Base-by-base conservation (phyloP, 64 coral and sea anemone genomes). In the Orbicella faveolata region DNA sequence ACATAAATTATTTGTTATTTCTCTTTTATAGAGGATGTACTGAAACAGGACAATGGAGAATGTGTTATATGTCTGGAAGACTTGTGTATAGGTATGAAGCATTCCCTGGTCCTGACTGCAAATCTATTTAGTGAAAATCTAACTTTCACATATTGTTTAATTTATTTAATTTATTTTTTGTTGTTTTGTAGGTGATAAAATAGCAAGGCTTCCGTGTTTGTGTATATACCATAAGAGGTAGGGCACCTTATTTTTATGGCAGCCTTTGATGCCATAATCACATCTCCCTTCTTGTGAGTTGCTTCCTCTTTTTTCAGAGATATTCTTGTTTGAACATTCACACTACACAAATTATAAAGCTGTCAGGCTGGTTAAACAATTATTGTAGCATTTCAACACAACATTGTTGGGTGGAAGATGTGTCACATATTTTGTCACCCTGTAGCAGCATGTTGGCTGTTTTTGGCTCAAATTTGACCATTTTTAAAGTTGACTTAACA, bases 51-150 rank as follows among this genome's bases (percentile, higher is more conserved):
- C 17, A 75, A 79, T 78, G 90, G 75, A 73, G 90, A 92, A 77
- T 92, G 90, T 92, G 83, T 84, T 44, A 92, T 92, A 55, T 92
- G 90, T 73, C 36, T 92, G 20, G 90, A 92, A 70, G 83, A 92
- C 34, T 67, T 92, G n/a, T 65, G 41, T 78, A 92, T 67, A 73
- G 90, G 90, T 92, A 78, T 52, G 87, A 70, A n/a, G 11, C 25
- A 26, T 26, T 70, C 25, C 67, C n/a, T n/a, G 23, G 44, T 48
- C 44, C 44, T 48, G n/a, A 70, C 67, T 70, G 67, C 64, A 67
- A 20, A 67, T 67, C 15, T 53, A 6, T 53, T 30, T 30, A 5
- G 4, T 48, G 44, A 48, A 48, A 48, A 59, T 14, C 55, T 59
- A 59, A 16, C 9, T 9, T 3, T 48, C 10, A 16, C 15, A 9